These are phyloP conservation scores for Conus ventricosus DNA, from an alignment of 1,140 invertebrate species.

Conservation along the genomic window DNA sequence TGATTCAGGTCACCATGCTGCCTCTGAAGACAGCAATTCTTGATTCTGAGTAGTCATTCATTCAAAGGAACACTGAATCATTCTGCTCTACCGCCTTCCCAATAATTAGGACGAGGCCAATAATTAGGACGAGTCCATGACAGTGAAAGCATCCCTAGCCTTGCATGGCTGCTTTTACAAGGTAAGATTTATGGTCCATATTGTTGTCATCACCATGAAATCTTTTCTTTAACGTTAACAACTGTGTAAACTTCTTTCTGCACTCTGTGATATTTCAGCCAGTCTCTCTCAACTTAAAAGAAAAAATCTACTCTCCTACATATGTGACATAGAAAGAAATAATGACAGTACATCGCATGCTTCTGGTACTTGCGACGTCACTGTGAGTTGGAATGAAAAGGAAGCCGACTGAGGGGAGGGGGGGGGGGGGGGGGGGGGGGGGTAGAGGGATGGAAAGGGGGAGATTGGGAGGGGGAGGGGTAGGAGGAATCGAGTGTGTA, in stretches of 20 bases:
- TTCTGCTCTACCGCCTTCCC: too few species aligned
- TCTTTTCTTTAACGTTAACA: too few species aligned
- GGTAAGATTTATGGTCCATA: too few species aligned
- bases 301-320: not conserved
- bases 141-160: too few species aligned
- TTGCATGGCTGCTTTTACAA: too few species aligned
- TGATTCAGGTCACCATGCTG: too few species aligned
- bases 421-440: constrained; percentile 13
- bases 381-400: not conserved
- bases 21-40: too few species aligned
- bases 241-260: not conserved
- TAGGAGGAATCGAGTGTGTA: not conserved
- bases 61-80: too few species aligned
- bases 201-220: too few species aligned
- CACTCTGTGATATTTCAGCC: constrained; percentile 11
- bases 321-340: constrained; percentile 3
- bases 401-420: not conserved
- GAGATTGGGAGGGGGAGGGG: constrained; percentile 15
- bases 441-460: constrained; percentile 13
- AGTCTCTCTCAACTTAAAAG: constrained; percentile 17
- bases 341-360: not conserved
- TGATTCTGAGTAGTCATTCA: too few species aligned
- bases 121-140: too few species aligned
- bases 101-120: too few species aligned
- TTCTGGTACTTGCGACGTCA: not conserved